Base-by-base conservation (phyloP, 2,113 vertebrate genomes). In the Castor canadensis region DNA sequence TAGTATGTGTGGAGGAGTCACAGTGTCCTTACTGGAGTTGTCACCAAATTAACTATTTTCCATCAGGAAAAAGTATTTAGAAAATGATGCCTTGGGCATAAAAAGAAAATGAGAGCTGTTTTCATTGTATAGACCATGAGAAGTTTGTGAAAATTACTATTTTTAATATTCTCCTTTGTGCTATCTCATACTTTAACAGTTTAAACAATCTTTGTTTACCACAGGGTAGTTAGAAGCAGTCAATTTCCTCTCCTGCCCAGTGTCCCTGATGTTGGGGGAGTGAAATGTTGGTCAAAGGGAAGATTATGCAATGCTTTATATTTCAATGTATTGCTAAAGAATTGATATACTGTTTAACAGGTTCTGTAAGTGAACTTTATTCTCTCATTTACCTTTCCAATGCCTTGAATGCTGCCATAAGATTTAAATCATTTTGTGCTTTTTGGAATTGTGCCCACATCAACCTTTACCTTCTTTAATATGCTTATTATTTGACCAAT, bases 271-370 rank as follows among this genome's bases (percentile, higher is more conserved):
- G 93, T 81, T 95, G 58, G 79, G 58, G 83, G 45, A 95, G 17
- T 35, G 43, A 67, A 96, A 95, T 96, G 66, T 84, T 89, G 86
- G 94, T 91, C 71, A 35, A 81, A 96, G 72, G 24, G 69, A 86
- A 71, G 49, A 60, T 87, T 94, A 35, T 28, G n/a, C 75, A 97
- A 90, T 72, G 84, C 89, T 93, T 95, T 79, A 77, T 52, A 87
- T 69, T 89, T 95, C 76, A 89, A 91, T 60, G 83, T 89, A 95
- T 91, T 87, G 86, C 91, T 80, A 62, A 95, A 96, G 91, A 95
- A 87, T 56, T 76, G 79, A 87, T 67, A 81, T 5, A 73, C 76
- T 81, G 43, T 94, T 93, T 72, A 96, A 76, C 75, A 89, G 82
- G n/a, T 85, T 90, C 69, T 95, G 5, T 47, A 86, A 84, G 87